Percentiles rank a stretch among this genome's conserved stretches.
Conservation (phyloP, 2,888 invertebrate species). For the Galerucella calmariensis region DNA sequence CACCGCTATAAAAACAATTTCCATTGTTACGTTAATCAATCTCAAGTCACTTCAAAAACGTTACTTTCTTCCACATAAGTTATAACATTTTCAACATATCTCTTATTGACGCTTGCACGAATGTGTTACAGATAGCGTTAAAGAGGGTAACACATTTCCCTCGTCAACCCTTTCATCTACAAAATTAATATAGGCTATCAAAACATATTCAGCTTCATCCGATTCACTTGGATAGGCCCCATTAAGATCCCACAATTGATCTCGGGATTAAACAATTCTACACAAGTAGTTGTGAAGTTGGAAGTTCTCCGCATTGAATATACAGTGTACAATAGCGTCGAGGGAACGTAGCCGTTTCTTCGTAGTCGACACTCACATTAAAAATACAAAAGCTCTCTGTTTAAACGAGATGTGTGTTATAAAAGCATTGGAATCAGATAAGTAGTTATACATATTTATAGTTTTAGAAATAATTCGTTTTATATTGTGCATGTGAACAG, state of each 20-base stretch:
- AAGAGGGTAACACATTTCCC: not conserved
- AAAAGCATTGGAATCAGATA: conserved; percentile 38
- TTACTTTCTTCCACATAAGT: no score
- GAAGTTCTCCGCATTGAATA: not conserved
- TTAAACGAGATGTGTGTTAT: conserved; percentile 24
- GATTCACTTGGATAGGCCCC: conserved; percentile 9
- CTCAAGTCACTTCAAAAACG: no score
- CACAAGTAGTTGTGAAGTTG: conserved; percentile 5
- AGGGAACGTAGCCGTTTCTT: not conserved
- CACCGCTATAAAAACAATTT: no score
- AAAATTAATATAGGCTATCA: conserved; percentile 12
- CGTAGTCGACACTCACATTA: conserved; percentile 16
- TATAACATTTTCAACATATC: no score
- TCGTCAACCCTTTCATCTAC: not conserved
- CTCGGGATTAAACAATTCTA: conserved; percentile 2
- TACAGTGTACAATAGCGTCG: conserved; percentile 12
- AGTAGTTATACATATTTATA: conserved; percentile 44
- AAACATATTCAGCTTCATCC: conserved; percentile 9
- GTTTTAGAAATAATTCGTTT: conserved; percentile 30
- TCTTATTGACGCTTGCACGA: no score
- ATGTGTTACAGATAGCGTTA: not conserved
- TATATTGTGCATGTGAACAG: conserved; percentile 22
- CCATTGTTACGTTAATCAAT: no score
- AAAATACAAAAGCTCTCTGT: conserved; percentile 22
- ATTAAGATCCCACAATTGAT: conserved; percentile 19